phyloP scores from a whole-genome alignment of 2,888 invertebrate species.

The Pandemis heparana region DNA sequence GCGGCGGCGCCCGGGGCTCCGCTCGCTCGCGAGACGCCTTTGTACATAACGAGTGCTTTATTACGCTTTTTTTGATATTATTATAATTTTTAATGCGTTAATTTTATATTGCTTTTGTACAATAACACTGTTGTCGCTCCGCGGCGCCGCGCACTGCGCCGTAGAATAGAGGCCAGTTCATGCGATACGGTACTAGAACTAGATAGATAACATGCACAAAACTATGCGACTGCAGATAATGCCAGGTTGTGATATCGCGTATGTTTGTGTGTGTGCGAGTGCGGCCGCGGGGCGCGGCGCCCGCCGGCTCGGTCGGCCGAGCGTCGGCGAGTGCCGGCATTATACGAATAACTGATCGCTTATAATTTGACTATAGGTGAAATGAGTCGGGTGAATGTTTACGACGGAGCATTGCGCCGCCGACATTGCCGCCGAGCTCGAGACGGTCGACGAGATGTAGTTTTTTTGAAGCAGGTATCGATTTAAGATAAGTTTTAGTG shows the following conservation, averaged over 20 bases:
- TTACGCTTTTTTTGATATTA: slow-evolving; percentile 81
- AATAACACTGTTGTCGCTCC: slow-evolving; percentile 46
- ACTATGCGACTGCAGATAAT: slow-evolving; percentile 2
- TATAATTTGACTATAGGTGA: neutral
- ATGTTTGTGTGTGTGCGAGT: neutral
- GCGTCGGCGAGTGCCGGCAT: no score
- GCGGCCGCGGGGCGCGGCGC: no score
- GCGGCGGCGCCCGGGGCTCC: neutral
- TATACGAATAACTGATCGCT: neutral
- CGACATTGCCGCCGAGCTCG: neutral
- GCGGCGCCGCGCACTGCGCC: slow-evolving; percentile 23
- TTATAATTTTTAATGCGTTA: slow-evolving; percentile 63
- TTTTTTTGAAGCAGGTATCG: neutral
- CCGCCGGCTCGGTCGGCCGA: no score
- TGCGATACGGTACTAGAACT: neutral
- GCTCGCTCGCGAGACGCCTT: slow-evolving; percentile 47
- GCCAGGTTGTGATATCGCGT: slow-evolving; percentile 10
- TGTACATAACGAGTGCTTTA: slow-evolving; percentile 81
- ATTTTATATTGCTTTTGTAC: slow-evolving; percentile 62
- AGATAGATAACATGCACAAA: neutral
- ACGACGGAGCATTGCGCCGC: neutral
- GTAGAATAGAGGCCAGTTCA: neutral
- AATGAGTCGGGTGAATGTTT: neutral
- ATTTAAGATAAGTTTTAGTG: neutral
- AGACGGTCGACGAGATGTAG: neutral